A percentile compares a stretch with the other conserved stretches of the same genome.
These are phyloP conservation scores for Atta cephalotes DNA, from an alignment of 1,140 invertebrate species.

Conservation along the genomic window DNA sequence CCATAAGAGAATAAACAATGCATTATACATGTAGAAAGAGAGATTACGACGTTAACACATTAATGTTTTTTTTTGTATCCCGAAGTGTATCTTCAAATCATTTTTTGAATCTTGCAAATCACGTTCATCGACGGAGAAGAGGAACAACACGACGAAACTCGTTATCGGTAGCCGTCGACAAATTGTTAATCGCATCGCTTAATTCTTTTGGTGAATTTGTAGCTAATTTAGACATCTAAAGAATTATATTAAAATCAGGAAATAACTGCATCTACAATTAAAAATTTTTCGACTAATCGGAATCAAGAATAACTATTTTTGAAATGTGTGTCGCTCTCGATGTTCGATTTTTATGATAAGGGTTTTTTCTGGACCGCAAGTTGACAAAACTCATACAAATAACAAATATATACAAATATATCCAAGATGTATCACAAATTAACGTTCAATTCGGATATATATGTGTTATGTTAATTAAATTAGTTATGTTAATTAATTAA, in stretches of 20 bases:
- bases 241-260: slow-evolving; percentile 9
- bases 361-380: slow-evolving; percentile 22
- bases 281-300: slow-evolving; percentile 1
- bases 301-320: slow-evolving; percentile 22
- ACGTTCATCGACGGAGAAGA: slow-evolving; percentile 29
- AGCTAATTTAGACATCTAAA: slow-evolving; percentile 45
- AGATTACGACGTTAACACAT: slow-evolving; percentile 9
- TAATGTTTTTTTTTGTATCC: slow-evolving; percentile 32
- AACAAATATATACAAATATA: neutral
- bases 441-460: neutral
- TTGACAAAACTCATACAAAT: slow-evolving; percentile 1
- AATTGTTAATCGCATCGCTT: slow-evolving; percentile 50
- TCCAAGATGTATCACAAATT: neutral
- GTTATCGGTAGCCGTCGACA: neutral
- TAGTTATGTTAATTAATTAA: neutral
- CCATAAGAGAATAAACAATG: slow-evolving; percentile 12
- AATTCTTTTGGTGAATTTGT: slow-evolving; percentile 20
- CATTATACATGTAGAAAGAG: slow-evolving; percentile 15
- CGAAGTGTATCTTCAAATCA: slow-evolving; percentile 8
- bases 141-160: slow-evolving; percentile 12
- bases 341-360: slow-evolving; percentile 17
- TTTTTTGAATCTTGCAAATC: slow-evolving; percentile 31
- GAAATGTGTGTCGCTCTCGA: slow-evolving; percentile 20
- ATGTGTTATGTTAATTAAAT: neutral
- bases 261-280: slow-evolving; percentile 51